Evolutionary conservation across 2,888 invertebrate species (phyloP).

Genomic region (Eupsilia transversa): DNA sequence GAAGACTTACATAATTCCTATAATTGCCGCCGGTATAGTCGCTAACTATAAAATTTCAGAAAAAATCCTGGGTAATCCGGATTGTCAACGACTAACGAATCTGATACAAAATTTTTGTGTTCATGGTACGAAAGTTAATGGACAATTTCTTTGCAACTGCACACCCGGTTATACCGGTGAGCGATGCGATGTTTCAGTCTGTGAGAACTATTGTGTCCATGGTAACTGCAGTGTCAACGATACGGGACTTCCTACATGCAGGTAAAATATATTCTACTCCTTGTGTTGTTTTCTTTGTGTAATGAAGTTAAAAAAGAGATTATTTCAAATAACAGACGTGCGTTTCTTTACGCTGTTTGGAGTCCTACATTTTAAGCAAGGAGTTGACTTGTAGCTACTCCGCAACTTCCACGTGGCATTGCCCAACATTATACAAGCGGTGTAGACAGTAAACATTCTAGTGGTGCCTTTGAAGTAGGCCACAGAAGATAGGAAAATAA

Average conservation of each 20-base stretch:
- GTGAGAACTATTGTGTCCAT: conserved; percentile 93
- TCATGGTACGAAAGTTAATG: conserved; percentile 77
- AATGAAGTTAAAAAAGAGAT: background rate
- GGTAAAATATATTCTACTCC: background rate
- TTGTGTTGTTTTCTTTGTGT: background rate
- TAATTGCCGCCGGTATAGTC: conserved; percentile 79
- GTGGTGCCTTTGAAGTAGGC: too few species aligned
- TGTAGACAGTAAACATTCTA: too few species aligned
- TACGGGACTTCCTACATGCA: conserved; percentile 81
- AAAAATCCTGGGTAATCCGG: conserved; percentile 74
- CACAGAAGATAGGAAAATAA: background rate
- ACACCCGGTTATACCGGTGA: background rate
- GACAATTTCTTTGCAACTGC: conserved; percentile 83
- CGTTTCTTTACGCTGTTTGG: background rate
- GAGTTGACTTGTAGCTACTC: too few species aligned
- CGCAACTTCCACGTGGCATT: too few species aligned
- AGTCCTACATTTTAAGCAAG: too few species aligned
- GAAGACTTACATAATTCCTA: too few species aligned
- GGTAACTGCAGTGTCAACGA: conserved; percentile 90
- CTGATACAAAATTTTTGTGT: conserved; percentile 80
- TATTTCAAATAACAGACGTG: background rate
- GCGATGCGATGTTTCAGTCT: conserved; percentile 81
- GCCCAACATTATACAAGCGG: background rate
- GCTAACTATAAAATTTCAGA: conserved; percentile 83
- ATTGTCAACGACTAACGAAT: conserved; percentile 74